Percentiles rank a stretch among this genome's conserved stretches.
These are phyloP conservation scores for Lutraria rhynchaena DNA, from an alignment of 1,140 invertebrate species.

Conservation along the genomic window DNA sequence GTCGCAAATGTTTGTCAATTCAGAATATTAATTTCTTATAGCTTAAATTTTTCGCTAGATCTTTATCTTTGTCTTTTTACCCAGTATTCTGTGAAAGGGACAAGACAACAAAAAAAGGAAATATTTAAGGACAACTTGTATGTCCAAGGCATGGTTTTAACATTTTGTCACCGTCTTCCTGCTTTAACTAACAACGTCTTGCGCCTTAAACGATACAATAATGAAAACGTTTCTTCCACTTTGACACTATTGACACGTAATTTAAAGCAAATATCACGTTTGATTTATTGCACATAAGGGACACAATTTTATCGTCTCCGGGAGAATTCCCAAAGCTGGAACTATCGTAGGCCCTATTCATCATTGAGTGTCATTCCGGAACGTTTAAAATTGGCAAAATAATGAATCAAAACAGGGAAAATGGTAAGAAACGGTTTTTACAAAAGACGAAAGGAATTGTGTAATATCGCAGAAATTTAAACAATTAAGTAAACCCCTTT, in stretches of 20 bases:
- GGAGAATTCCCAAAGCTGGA: slow-evolving; percentile 17
- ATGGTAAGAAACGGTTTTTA: slow-evolving; percentile 19
- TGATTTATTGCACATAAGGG: slow-evolving; percentile 56
- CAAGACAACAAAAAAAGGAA: too few species aligned
- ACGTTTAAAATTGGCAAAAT: slow-evolving; percentile 61
- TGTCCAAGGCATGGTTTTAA: too few species aligned
- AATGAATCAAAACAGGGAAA: slow-evolving; percentile 57
- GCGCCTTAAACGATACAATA: slow-evolving; percentile 26
- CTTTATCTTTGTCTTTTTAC: too few species aligned
- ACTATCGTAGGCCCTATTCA: slow-evolving; percentile 32
- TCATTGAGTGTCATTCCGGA: slow-evolving; percentile 55
- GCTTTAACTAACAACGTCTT: too few species aligned
- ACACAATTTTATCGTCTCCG: slow-evolving; percentile 51
- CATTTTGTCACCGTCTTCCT: too few species aligned
- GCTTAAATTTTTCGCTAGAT: too few species aligned
- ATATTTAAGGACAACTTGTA: too few species aligned
- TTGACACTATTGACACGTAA: slow-evolving; percentile 55
- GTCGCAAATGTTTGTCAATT: too few species aligned
- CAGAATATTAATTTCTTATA: too few species aligned
- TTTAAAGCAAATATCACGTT: slow-evolving; percentile 58
- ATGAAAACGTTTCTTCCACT: slow-evolving; percentile 27
- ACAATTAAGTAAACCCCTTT: slow-evolving; percentile 2
- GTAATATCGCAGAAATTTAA: background rate
- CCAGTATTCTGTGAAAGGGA: too few species aligned
- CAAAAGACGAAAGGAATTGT: slow-evolving; percentile 17